Evolutionary conservation across 1,140 invertebrate species (phyloP), one percentile per base, ranked within the genome.

Genomic region (Eufriesea mexicana): DNA sequence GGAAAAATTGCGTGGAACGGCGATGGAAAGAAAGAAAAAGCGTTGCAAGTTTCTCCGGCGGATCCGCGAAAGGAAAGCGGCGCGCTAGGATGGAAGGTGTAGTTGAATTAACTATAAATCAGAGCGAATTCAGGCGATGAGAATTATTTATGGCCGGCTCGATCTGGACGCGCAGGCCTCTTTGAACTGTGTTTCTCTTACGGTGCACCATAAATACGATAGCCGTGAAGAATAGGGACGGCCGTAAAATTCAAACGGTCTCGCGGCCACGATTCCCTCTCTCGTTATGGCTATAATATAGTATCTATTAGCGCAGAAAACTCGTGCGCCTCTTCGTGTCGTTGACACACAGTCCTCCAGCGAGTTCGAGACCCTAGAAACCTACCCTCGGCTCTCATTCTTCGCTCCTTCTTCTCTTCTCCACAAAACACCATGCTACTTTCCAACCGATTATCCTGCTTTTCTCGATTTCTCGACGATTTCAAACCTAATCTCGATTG

Each of bases 41-140:
- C 10, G 7, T 5, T 5, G 42, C 20, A 23, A 74, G 57, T 47
- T 51, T 49, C 45, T 49, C 18, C 14, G 20, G 8, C 10, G 10
- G 59, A 61, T 49, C n/a, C 28, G 59, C 57, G n/a, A 70, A 49
- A 74, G n/a, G 66, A 61, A 85, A 71, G 55, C 25, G 45, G 54
- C 57, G 25, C 16, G 68, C n/a, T 70, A 25, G 75, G 49, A 23
- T 12, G 35, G 64, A 45, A 74, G 73, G 75, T 54, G 57, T 28
- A 55, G 80, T 57, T 57, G 71, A 86, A 87, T 86, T 86, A 86
- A 79, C 75, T 61, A 79, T 87, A 86, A 87, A 87, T 87, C 86
- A 86, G 76, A 57, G 51, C 25, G 86, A 86, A 87, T 86, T 84
- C 59, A 86, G 75, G 55, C 75, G 85, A 77, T 62, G 70, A 54